Base-by-base conservation (phyloP, 1,140 invertebrate species). In the Apolygus lucorum region DNA sequence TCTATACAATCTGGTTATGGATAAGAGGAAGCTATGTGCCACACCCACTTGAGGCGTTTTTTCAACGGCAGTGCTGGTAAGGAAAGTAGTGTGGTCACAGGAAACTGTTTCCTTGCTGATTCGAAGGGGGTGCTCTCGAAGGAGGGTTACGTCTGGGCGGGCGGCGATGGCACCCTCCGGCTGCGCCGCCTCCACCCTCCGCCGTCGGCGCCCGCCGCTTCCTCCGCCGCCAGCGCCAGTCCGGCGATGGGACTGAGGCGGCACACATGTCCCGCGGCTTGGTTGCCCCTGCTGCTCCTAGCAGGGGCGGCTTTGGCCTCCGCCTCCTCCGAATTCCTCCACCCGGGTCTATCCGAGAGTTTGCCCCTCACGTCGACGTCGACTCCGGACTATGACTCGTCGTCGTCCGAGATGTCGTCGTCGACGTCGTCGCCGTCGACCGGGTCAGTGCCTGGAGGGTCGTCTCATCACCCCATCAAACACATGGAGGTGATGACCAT, bases 401-500 rank as follows among this genome's bases (percentile, higher is more conserved):
- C 27, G 21, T 29, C 65, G 27, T 2, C 65, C 14, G 21, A 27
- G 11, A 4, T 2, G 54, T 11, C 54, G 65, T 22, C 28, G 2
- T 1, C 28, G 25, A 27, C 13, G 52, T n/a, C 24, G 22, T 54
- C 59, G 26, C 17, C 54, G 17, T 2, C 62, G 11, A 8, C 17
- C 69, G 14, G 27, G 2, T 27, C 27, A 2, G 28, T 2, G 8
- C 8, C 65, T 22, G 17, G 8, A 27, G 14, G 14, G 13, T 26
- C 70, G 11, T n/a, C 13, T 11, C 25, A 54, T 49, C 24, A 76
- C 52, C 54, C 68, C 34, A 75, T 79, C 26, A 79, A 82, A 64
- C 74, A 86, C 63, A 89, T 90, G 76, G 87, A 88, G 27, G 85
- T 96, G 52, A 86, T 89, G 21, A 86, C 85, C 17, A 88, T 95